phyloP scores from a whole-genome alignment of 2,888 invertebrate genomes.

The Chromoteleia sp. region DNA sequence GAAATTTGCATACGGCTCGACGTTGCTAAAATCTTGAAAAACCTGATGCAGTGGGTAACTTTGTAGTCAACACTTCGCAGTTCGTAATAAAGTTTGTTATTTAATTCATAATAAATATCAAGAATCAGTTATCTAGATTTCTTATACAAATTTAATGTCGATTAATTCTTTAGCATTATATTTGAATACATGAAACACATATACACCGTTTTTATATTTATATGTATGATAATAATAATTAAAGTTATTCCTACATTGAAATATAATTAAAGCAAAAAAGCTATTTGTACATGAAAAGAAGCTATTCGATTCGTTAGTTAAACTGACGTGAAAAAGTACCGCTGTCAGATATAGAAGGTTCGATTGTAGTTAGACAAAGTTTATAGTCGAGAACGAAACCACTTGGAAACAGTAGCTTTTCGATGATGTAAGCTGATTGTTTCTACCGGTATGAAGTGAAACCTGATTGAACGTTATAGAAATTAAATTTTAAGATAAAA shows the following conservation, averaged over 20 bases:
- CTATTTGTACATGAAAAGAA: too few relatives aligned
- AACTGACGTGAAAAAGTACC: slow-evolving; percentile 12
- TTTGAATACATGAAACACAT: too few relatives aligned
- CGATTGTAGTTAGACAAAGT: slow-evolving; percentile 15
- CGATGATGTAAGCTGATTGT: slow-evolving; percentile 32
- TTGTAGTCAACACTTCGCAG: not conserved
- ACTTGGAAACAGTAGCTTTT: slow-evolving; percentile 25
- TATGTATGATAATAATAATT: too few relatives aligned
- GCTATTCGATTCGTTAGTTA: not conserved
- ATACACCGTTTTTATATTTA: too few relatives aligned
- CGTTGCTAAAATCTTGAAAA: slow-evolving; percentile 2
- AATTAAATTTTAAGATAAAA: slow-evolving; percentile 4
- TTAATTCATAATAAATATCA: too few relatives aligned
- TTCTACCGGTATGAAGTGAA: slow-evolving; percentile 8
- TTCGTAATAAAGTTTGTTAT: too few relatives aligned
- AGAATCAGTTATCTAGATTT: too few relatives aligned
- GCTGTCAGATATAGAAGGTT: slow-evolving; percentile 4
- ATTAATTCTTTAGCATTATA: too few relatives aligned
- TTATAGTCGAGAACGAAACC: slow-evolving; percentile 21
- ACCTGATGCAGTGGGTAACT: not conserved
- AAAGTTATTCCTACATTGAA: not conserved
- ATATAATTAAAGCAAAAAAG: too few relatives aligned
- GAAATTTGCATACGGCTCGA: not conserved
- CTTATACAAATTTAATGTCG: too few relatives aligned
- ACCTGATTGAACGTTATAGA: slow-evolving; percentile 23